A percentile compares a stretch with the other conserved stretches of the same genome.
These are phyloP conservation scores for Mesorhabditis belari DNA, from an alignment of 2,888 invertebrate species.

Conservation along the genomic window DNA sequence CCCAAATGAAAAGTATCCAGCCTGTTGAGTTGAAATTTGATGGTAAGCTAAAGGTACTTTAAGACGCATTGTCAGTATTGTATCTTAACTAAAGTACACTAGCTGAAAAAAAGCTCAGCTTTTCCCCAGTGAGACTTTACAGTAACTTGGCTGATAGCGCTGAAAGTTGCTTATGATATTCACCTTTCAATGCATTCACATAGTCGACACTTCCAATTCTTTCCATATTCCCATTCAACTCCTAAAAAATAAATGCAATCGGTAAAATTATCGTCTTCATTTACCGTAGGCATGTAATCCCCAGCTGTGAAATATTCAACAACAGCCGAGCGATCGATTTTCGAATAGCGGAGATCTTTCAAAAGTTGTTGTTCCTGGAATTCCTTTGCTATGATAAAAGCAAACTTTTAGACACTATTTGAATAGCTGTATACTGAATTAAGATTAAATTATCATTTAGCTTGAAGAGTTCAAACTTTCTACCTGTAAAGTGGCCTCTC, in stretches of 20 bases:
- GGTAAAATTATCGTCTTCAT: no score
- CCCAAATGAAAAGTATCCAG: no score
- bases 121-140: no score
- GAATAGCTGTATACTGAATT: background rate
- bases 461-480: background rate
- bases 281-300: constrained; percentile 31
- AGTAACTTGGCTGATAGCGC: no score
- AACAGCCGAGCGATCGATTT: constrained; percentile 50
- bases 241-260: constrained; percentile 14
- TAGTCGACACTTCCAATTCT: constrained; percentile 62
- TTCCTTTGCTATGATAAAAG: background rate
- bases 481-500: constrained; percentile 69
- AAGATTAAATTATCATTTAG: background rate
- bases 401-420: background rate
- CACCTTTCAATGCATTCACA: constrained; percentile 70
- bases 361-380: constrained; percentile 41
- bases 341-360: constrained; percentile 48
- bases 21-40: no score
- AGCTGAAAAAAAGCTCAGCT: no score
- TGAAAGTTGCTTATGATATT: no score
- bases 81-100: no score
- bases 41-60: no score
- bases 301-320: constrained; percentile 51
- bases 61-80: no score
- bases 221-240: constrained; percentile 32